Evolutionary conservation across 2,113 vertebrate species (phyloP).

Genomic region (Seriola dumerili): DNA sequence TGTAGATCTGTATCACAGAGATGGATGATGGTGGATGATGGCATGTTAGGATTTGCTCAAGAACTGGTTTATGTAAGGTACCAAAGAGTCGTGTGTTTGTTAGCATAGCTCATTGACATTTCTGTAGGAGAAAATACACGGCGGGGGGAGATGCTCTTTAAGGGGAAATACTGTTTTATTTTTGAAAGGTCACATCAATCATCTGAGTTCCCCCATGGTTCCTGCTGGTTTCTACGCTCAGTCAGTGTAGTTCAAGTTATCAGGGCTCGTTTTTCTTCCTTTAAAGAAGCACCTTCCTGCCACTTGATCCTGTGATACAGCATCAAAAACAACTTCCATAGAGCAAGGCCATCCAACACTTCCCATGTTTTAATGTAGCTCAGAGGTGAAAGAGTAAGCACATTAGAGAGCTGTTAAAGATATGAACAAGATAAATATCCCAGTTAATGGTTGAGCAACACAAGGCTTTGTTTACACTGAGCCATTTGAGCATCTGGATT

Average conservation of each 20-base stretch:
- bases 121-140: not conserved
- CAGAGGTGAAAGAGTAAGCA: not conserved
- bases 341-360: not conserved
- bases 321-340: not conserved
- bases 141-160: not conserved
- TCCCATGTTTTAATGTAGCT: not conserved
- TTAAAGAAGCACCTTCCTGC: not conserved
- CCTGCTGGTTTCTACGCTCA: not conserved
- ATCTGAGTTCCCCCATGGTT: fast-evolving
- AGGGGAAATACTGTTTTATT: not conserved
- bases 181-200: not conserved
- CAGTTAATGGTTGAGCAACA: not conserved
- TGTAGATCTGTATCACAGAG: not conserved
- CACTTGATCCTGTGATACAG: not conserved
- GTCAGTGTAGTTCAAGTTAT: not conserved
- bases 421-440: not conserved
- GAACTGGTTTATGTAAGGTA: not conserved
- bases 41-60: not conserved
- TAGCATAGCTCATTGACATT: not conserved
- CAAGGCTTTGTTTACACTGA: not conserved
- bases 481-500: not conserved
- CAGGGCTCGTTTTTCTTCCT: not conserved
- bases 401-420: not conserved
- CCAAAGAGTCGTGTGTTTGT: not conserved
- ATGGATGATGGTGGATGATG: not conserved